These are phyloP conservation scores for Campoletis raptor DNA, from an alignment of 2,888 invertebrate genomes.

Conservation along the genomic window DNA sequence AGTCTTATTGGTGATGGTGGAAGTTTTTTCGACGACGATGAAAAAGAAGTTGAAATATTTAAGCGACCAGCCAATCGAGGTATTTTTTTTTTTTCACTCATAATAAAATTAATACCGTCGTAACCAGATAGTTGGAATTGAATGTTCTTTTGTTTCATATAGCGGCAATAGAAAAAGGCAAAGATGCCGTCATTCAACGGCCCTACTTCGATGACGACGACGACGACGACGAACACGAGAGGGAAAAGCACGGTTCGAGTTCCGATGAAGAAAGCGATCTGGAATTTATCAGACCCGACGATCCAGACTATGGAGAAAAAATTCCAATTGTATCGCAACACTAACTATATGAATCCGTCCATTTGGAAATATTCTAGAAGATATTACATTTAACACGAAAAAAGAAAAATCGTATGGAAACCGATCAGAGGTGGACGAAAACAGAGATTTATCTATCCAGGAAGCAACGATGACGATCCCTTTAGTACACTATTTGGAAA, in stretches of 20 bases:
- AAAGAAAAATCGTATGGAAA: neutral
- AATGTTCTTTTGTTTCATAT: conserved; percentile 59
- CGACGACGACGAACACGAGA: conserved; percentile 85
- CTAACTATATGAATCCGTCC: conserved; percentile 58
- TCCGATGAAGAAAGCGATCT: conserved; percentile 88
- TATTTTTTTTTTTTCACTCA: conserved; percentile 11
- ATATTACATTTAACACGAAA: conserved; percentile 40
- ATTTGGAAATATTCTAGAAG: conserved; percentile 32
- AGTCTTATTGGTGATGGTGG: conserved; percentile 87
- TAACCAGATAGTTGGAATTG: conserved; percentile 23
- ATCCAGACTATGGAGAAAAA: conserved; percentile 77
- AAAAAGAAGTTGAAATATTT: conserved; percentile 86
- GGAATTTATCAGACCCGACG: conserved; percentile 85
- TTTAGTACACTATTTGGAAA: neutral
- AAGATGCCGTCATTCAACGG: conserved; percentile 83
- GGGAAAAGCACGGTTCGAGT: conserved; percentile 85
- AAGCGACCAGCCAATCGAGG: conserved; percentile 81
- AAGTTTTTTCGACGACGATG: conserved; percentile 86
- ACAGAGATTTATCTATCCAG: neutral
- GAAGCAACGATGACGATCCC: neutral
- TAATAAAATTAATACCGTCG: neutral
- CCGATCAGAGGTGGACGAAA: neutral
- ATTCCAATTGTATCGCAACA: conserved; percentile 67
- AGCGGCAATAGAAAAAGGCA: conserved; percentile 65
- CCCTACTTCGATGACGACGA: conserved; percentile 91